phyloP scores from a whole-genome alignment of 2,113 vertebrate genomes.

The Hiodon alosoides region DNA sequence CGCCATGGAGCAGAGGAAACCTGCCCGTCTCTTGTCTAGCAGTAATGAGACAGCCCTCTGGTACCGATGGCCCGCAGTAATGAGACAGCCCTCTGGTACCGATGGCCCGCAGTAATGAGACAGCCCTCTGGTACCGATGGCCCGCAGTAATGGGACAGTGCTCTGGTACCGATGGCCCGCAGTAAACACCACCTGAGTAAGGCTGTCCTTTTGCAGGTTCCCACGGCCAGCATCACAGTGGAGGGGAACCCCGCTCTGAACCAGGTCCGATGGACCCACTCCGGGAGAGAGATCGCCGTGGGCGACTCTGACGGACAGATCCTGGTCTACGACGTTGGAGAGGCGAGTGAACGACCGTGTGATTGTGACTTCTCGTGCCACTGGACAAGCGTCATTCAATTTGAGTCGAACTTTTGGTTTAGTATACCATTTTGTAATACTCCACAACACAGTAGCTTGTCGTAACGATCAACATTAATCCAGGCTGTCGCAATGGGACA shows the following conservation, averaged over 20 bases:
- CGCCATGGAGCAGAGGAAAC: too few relatives aligned
- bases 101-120: too few relatives aligned
- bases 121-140: too few relatives aligned
- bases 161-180: too few relatives aligned
- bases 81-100: too few relatives aligned
- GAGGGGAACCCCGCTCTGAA: slow-evolving; percentile 91
- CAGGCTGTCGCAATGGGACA: background rate
- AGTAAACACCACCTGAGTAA: too few relatives aligned
- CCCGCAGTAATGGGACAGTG: too few relatives aligned
- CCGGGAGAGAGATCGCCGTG: slow-evolving; percentile 93
- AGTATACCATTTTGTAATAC: background rate
- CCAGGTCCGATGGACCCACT: slow-evolving; percentile 89
- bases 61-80: too few relatives aligned
- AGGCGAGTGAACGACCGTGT: slow-evolving; percentile 66
- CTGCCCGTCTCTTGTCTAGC: too few relatives aligned
- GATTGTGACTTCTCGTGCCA: background rate
- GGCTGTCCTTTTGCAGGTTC: slow-evolving; percentile 67
- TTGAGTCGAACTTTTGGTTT: background rate
- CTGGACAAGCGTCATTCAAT: too few relatives aligned
- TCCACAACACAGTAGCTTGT: background rate
- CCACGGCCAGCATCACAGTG: slow-evolving; percentile 86
- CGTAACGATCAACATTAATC: background rate
- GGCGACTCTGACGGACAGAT: slow-evolving; percentile 95
- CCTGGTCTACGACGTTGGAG: slow-evolving; percentile 91
- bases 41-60: too few relatives aligned